Evolutionary conservation across 2,797 vertebrate genomes (phyloP), one percentile per base, ranked within the genome.

Genomic region (Sylvia borin): DNA sequence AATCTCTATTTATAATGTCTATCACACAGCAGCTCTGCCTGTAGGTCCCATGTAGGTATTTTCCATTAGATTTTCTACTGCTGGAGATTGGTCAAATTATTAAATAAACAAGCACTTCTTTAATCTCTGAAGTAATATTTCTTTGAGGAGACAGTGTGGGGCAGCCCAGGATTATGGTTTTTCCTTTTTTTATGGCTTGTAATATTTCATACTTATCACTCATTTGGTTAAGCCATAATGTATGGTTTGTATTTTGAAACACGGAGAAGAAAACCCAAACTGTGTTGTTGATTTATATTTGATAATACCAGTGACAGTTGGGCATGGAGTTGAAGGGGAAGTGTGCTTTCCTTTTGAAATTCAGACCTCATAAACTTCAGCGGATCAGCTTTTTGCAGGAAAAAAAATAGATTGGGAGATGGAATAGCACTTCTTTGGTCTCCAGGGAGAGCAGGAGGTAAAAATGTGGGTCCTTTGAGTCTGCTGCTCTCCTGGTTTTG

Each of bases 151-250:
- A 70, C 57, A 74, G 58, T 64, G 76, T 93, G 88, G 66, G 57
- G 60, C 74, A 87, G 80, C 38, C 67, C 60, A 76, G 45, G 68
- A 94, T 94, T 76, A 65, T 53, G 45, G 19, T 48, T 84, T 91
- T 91, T 38, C 20, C 32, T 74, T 94, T 88, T 90, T 90, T 85
- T 21, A 54, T 81, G 57, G 29, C 48, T 78, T 85, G 45, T 73
- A 88, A 15, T 93, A 93, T 92, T 93, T 94, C 50, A 85, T 82
- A 68, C 36, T 94, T 90, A 76, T 92, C 74, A n/a, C 60, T 75
- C 3, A 1, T 71, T 72, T 84, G 67, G 34, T 57, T 92, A 77
- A 95, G 83, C 83, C 0, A 0, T 70, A 70, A 32, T 26, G 14
- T 43, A 32, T 88, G 89, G 71, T 67, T 95, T 84, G 27, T 87